These are phyloP conservation scores for Leucophenga montana DNA, from an alignment of 2,888 invertebrate species.

Conservation along the genomic window DNA sequence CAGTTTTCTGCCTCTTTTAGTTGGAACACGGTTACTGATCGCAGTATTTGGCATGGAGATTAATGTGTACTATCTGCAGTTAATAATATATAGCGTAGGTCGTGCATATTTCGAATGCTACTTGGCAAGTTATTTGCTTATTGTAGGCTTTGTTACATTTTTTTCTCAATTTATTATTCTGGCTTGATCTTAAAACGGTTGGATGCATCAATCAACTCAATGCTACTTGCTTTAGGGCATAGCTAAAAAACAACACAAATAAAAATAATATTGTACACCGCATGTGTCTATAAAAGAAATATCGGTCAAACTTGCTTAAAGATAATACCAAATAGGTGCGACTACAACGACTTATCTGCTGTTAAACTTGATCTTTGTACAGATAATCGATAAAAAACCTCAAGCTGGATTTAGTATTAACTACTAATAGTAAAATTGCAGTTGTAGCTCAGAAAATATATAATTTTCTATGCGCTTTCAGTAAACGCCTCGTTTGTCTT, in stretches of 20 bases:
- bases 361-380: conserved; percentile 16
- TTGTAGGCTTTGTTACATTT: conserved; percentile 29
- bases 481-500: not conserved
- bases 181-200: not conserved
- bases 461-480: not conserved
- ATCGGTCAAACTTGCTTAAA: conserved; percentile 6
- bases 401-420: not conserved
- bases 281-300: not conserved
- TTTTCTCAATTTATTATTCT: not conserved
- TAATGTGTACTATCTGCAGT: no score
- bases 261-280: not conserved
- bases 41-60: no score
- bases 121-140: conserved; percentile 33
- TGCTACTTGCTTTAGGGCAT: not conserved
- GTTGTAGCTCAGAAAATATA: not conserved
- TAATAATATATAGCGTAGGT: no score
- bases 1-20: no score
- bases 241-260: not conserved
- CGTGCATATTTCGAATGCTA: no score
- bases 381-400: not conserved
- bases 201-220: not conserved
- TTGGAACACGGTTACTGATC: no score
- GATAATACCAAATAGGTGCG: not conserved
- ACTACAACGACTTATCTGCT: not conserved
- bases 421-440: not conserved